Percentiles rank a stretch among this genome's conserved stretches.
Conservation (phyloP, 1,140 invertebrate genomes). For the Zaprionus africanus region DNA sequence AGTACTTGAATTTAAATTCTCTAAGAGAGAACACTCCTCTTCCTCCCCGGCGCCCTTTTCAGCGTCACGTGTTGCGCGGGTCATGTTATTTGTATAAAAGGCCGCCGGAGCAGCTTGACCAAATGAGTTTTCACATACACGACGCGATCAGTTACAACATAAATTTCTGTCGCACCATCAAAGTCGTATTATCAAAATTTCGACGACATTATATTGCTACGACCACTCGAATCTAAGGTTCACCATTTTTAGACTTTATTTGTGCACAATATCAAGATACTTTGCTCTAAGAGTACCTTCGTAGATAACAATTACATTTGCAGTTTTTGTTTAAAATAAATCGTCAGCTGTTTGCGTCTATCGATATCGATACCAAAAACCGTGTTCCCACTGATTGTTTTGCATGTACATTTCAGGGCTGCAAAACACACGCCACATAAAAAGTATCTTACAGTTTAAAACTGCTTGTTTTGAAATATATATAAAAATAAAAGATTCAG, state of each 20-base stretch:
- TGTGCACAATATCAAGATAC: not conserved
- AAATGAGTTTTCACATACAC: conserved; percentile 9
- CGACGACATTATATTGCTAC: not conserved
- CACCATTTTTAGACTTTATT: not conserved
- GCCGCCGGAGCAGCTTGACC: conserved; percentile 8
- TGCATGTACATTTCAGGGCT: not conserved
- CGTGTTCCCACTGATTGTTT: not conserved
- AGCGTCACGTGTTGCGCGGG: conserved; percentile 6
- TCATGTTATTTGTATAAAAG: conserved; percentile 17
- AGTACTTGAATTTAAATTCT: conserved; percentile 14
- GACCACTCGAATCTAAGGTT: not conserved
- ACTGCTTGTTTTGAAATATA: not conserved
- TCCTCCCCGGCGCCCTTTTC: conserved; percentile 23
- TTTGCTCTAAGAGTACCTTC: not conserved
- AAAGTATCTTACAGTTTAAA: not conserved
- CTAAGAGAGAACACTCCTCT: conserved; percentile 48
- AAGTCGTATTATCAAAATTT: not conserved
- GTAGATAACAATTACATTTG: conserved; percentile 35
- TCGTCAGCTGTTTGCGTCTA: conserved; percentile 20
- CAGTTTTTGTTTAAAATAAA: not conserved
- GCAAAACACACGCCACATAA: not conserved
- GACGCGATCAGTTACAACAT: not conserved
- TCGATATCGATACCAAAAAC: conserved; percentile 4
- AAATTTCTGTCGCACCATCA: not conserved
- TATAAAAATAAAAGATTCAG: not conserved